Conservation (phyloP, 92 coral and sea anemone genomes). For the Epizoanthus rinbou region DNA sequence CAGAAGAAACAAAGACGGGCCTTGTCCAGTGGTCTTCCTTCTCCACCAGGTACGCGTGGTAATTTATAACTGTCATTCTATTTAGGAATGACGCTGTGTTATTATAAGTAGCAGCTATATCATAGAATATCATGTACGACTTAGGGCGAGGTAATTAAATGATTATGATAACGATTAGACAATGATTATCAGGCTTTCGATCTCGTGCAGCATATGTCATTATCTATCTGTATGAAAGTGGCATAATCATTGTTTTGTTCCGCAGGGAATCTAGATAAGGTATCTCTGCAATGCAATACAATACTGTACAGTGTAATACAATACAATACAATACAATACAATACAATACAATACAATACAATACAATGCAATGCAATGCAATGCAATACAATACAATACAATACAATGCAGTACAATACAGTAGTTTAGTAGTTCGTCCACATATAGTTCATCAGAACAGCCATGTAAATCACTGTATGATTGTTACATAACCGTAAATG, state of each 20-base stretch:
- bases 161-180: background rate
- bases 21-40: conserved; percentile 75
- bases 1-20: conserved; percentile 66
- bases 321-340: too few species aligned
- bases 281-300: background rate
- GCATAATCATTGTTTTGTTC: too few species aligned
- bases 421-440: too few species aligned
- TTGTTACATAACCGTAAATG: background rate
- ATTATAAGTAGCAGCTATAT: background rate
- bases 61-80: too few species aligned
- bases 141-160: background rate
- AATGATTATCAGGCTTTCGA: too few species aligned
- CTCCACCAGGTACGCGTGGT: conserved; percentile 83
- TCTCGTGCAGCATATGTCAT: background rate
- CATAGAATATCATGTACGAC: too few species aligned
- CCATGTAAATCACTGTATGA: background rate
- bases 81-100: too few species aligned
- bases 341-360: too few species aligned
- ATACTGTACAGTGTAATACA: background rate
- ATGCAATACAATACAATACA: too few species aligned
- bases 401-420: too few species aligned
- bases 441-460: too few species aligned
- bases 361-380: too few species aligned
- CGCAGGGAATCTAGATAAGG: conserved; percentile 87
- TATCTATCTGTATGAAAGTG: background rate